These are phyloP conservation scores for Pocillopora damicornis DNA, from an alignment of 64 coral and sea anemone genomes.

Conservation along the genomic window DNA sequence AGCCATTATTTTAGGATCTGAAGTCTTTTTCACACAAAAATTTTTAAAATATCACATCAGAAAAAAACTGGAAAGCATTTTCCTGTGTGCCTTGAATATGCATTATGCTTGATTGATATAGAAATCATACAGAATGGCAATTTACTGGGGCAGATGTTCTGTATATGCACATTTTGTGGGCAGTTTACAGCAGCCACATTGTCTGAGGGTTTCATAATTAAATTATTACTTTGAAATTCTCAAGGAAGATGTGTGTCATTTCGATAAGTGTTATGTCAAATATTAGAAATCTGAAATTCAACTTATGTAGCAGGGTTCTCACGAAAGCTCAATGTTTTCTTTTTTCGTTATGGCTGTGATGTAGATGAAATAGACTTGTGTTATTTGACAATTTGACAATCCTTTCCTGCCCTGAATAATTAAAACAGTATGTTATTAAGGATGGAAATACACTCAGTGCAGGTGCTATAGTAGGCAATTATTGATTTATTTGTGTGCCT, in stretches of 20 bases:
- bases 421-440: neutral
- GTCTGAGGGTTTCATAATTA: conserved; percentile 8
- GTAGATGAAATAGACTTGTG: neutral
- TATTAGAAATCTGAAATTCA: too few species aligned
- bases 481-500: neutral
- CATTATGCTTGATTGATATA: conserved; percentile 4
- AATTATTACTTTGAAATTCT: neutral
- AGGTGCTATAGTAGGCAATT: conserved; percentile 17
- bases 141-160: neutral
- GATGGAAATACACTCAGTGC: neutral
- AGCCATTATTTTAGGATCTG: too few species aligned
- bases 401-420: conserved; percentile 11
- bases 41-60: too few species aligned
- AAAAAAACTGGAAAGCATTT: too few species aligned
- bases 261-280: neutral
- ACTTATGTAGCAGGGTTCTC: too few species aligned
- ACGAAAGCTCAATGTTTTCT: too few species aligned
- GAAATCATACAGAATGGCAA: neutral
- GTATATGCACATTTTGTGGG: neutral
- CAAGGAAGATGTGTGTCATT: neutral
- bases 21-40: too few species aligned
- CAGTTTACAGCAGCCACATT: neutral
- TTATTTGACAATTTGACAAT: neutral
- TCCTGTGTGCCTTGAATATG: neutral
- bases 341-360: too few species aligned